Base-by-base conservation (phyloP, 1,140 invertebrate genomes). In the Thalassaphorura encarpata region DNA sequence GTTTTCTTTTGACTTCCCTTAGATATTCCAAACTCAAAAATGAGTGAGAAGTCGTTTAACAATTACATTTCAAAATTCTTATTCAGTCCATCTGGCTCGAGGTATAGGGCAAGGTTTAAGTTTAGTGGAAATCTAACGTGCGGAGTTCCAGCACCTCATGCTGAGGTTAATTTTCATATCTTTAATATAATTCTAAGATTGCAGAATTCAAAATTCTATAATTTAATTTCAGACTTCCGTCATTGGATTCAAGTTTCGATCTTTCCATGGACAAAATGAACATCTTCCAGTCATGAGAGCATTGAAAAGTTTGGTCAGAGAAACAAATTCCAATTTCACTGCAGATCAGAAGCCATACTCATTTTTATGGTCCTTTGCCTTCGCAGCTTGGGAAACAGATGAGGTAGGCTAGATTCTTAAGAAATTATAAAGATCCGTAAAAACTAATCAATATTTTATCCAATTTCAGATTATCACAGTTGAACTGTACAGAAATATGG, bases 401-500 rank as follows among this genome's bases (percentile, higher is more conserved):
- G 84, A 87, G 69, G 75, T 84, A 41, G 39, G 52, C 43, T 16
- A n/a, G 33, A 21, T 50, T 1, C 3, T 56, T 26, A 11, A 53
- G 1, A 28, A 24, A 33, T 16, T 2, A 39, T 3, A 11, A 23
- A 56, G 11, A 36, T 40, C 15, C 23, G 31, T 16, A 16, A 18
- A 26, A 28, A 43, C 16, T 33, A 16, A 29, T 31, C 8, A 23
- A 13, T 26, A 13, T 49, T 8, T 21, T 16, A 49, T 13, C 28
- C 8, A 31, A 18, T 33, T 54, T 48, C 61, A 76, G 72, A 68
- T 79, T n/a, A 87, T 88, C 33, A 78, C 79, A 2, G 70, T 76
- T 33, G 84, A 88, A 72, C 78, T 92, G 1, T 80, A 83, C 49
- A 76, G 87, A 54, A 93, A 93, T 72, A 74, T 91, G 47, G 75